Base-by-base conservation (phyloP, 2,113 vertebrate species). In the Eulemur rufifrons region DNA sequence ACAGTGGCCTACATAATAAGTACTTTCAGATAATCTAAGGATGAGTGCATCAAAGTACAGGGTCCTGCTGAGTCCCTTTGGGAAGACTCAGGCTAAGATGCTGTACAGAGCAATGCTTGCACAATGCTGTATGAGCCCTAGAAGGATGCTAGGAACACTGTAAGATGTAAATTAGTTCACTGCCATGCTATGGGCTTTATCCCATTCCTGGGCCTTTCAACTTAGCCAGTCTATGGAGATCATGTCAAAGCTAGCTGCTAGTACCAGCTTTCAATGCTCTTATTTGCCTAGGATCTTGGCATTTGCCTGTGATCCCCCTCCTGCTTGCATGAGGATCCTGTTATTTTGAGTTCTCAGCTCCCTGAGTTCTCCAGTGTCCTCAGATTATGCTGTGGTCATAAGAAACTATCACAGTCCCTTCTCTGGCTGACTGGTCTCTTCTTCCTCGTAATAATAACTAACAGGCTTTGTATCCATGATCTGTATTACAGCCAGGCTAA, bases 21-120 rank as follows among this genome's bases (percentile, higher is more conserved):
- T 73, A 45, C 74, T 69, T 96, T 73, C 61, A 78, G 76, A 25
- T 91, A 93, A 76, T 85, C 50, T 86, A 90, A 78, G 54, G 32
- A 84, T 84, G 39, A 45, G 18, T 42, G 6, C 47, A 45, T 93
- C 56, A 88, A n/a, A 91, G 56, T 54, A 17, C 37, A 52, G 8
- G 6, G 20, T 80, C 63, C 56, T 76, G 39, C n/a, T 71, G 13
- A 68, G 32, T 87, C 10, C 27, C 50, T 95, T 56, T 86, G 54
- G 10, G 76, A 37, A 39, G 42, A 68, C 71, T 92, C 9, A 91
- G 54, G 10, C 56, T 95, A 68, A 91, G 11, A 15, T 89, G 18
- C 56, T 54, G 0, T 47, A 59, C 27, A 61, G 4, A 69, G 52
- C 52, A 54, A 20, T 54, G 52, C 52, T 54, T 54, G 52, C 52